A percentile compares a stretch with the other conserved stretches of the same genome.
Evolutionary conservation across 2,113 vertebrate species (phyloP).

Genomic region (Phocoena sinus): DNA sequence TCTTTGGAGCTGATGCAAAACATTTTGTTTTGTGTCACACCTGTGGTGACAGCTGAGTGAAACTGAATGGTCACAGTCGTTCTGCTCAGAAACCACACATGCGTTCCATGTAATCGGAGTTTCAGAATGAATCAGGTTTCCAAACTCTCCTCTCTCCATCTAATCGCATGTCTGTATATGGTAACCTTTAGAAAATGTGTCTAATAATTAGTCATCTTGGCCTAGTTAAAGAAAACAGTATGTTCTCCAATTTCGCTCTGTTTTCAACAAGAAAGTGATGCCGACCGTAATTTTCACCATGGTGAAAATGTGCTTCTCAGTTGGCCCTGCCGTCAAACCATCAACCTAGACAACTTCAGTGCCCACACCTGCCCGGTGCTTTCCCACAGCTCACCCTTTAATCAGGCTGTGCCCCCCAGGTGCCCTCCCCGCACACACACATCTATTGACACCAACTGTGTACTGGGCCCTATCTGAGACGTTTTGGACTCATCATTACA

Average conservation of each 20-base stretch:
- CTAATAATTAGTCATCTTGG: conserved; percentile 85
- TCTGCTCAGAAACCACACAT: conserved; percentile 77
- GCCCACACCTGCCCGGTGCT: neutral
- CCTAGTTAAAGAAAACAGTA: conserved; percentile 80
- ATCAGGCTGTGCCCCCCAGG: neutral
- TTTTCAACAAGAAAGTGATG: conserved; percentile 75
- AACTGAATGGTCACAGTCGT: conserved; percentile 81
- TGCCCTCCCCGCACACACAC: no score
- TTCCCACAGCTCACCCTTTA: neutral
- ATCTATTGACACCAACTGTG: neutral
- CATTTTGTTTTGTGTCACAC: conserved; percentile 72
- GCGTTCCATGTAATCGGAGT: conserved; percentile 75
- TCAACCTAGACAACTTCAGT: neutral
- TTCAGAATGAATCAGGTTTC: conserved; percentile 85
- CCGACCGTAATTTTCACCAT: conserved; percentile 67
- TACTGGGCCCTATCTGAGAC: no score
- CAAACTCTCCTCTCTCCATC: conserved; percentile 69
- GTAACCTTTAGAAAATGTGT: conserved; percentile 84
- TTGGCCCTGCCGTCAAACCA: neutral
- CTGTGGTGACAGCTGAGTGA: conserved; percentile 78
- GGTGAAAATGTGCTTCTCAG: conserved; percentile 3
- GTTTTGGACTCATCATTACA: neutral
- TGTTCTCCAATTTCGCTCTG: conserved; percentile 77
- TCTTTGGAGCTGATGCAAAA: conserved; percentile 5
- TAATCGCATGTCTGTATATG: conserved; percentile 78